These are phyloP conservation scores for Meteorus cinctellus DNA, from an alignment of 2,888 invertebrate species.

Conservation along the genomic window DNA sequence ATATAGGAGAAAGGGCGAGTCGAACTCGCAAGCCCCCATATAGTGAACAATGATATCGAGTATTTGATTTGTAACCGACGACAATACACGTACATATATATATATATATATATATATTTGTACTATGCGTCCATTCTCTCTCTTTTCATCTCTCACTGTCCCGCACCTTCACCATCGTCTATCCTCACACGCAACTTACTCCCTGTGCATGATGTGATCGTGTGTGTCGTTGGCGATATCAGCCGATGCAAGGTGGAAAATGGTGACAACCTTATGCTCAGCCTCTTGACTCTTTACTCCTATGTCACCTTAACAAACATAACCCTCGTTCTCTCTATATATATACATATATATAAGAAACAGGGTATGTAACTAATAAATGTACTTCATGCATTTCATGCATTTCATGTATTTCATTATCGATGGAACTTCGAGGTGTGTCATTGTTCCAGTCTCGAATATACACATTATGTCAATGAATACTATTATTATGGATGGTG, in stretches of 20 bases:
- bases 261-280: slow-evolving; percentile 45
- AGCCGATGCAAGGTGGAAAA: slow-evolving; percentile 52
- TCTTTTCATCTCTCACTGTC: slow-evolving; percentile 34
- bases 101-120: slow-evolving; percentile 31
- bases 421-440: background rate
- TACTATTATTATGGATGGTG: too few species aligned
- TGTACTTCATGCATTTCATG: background rate
- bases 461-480: too few species aligned
- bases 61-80: slow-evolving; percentile 73
- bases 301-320: slow-evolving; percentile 33
- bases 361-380: too few species aligned
- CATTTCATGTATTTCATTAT: background rate
- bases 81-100: slow-evolving; percentile 69
- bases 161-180: slow-evolving; percentile 18
- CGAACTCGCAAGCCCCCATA: slow-evolving; percentile 48
- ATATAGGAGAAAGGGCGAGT: slow-evolving; percentile 36
- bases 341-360: background rate
- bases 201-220: slow-evolving; percentile 19
- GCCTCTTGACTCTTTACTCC: slow-evolving; percentile 39
- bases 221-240: slow-evolving; percentile 56
- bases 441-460: too few species aligned
- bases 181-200: slow-evolving; percentile 27
- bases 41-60: slow-evolving; percentile 72
- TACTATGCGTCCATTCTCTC: slow-evolving; percentile 41
- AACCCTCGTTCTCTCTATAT: slow-evolving; percentile 29